Evolutionary conservation across 2,113 vertebrate species (phyloP), one percentile per base, ranked within the genome.

Genomic region (Tor tambroides): DNA sequence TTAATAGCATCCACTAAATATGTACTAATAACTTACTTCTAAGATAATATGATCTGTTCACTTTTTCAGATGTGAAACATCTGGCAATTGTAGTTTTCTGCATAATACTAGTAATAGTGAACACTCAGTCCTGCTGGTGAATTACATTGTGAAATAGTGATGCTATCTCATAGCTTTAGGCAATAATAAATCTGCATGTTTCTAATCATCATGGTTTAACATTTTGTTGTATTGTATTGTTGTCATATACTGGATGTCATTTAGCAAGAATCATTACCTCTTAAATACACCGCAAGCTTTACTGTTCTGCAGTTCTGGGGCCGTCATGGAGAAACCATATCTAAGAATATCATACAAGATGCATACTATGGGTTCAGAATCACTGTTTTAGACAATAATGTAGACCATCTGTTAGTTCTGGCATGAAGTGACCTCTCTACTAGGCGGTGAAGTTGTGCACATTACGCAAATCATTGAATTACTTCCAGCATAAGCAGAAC

Each of bases 401-500:
- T 32, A 4, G 32, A 10, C 23, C 51, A 5, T 79, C 28, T 32
- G 51, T 14, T 56, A n/a, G 8, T 19, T 67, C 32, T 84, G 59
- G 41, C 80, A 28, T 63, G 41, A 49, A n/a, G 65, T 26, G 74
- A 17, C 72, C 46, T 23, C 79, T 88, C 63, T 67, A 67, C 12
- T 28, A 1, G n/a, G 61, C n/a, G 5, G 63, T 30, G 74, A 43
- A 76, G 74, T 93, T 41, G 80, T 43, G 0, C 0, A 28, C 86
- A 82, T 92, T 90, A 92, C 81, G 86, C 21, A 78, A 93, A 86
- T 92, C 89, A 80, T 61, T 10, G 85, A 88, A 86, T 82, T 85
- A 89, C 15, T 92, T 83, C 90, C 92, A 91, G 88, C 63, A 87
- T 86, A 90, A 93, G 88, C 86, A 92, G 89, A 87, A 87, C 83